Evolutionary conservation across 2,113 vertebrate genomes (phyloP).

Genomic region (Bostrychus sinensis): DNA sequence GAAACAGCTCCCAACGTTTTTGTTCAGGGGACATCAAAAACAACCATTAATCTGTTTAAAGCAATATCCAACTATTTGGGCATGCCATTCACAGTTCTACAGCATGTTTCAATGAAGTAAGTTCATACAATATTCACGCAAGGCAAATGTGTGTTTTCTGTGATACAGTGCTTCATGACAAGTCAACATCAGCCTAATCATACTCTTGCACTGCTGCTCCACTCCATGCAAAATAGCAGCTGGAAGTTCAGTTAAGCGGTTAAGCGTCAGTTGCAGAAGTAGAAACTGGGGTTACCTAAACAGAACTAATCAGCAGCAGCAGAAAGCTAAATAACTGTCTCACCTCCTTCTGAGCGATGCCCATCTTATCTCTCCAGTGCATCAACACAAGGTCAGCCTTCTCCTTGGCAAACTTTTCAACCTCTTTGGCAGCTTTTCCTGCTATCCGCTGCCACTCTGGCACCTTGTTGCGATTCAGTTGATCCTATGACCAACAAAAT

Average conservation of each 20-base stretch:
- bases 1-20: not conserved
- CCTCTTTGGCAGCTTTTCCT: constrained; percentile 98
- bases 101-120: too few species aligned
- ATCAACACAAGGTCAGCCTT: constrained; percentile 95
- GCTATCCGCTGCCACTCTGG: constrained; percentile 97
- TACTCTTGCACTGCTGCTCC: not conserved
- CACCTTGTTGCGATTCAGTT: constrained; percentile 93
- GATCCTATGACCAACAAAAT: constrained; percentile 82
- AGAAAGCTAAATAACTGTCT: constrained; percentile 37
- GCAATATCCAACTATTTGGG: not conserved
- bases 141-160: not conserved
- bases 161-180: not conserved
- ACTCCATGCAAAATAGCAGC: constrained; percentile 36
- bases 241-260: constrained; percentile 17
- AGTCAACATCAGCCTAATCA: constrained; percentile 4
- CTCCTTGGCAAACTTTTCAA: constrained; percentile 99
- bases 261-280: constrained; percentile 37
- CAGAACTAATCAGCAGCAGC: constrained; percentile 19
- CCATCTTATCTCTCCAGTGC: constrained; percentile 99
- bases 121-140: not conserved
- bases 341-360: constrained; percentile 98
- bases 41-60: not conserved
- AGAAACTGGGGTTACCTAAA: constrained; percentile 13
- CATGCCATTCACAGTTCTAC: not conserved
- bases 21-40: not conserved